A percentile compares a stretch with the other conserved stretches of the same genome.
These are phyloP conservation scores for Ciconia nigra DNA, from an alignment of 2,797 vertebrate genomes.

Conservation along the genomic window DNA sequence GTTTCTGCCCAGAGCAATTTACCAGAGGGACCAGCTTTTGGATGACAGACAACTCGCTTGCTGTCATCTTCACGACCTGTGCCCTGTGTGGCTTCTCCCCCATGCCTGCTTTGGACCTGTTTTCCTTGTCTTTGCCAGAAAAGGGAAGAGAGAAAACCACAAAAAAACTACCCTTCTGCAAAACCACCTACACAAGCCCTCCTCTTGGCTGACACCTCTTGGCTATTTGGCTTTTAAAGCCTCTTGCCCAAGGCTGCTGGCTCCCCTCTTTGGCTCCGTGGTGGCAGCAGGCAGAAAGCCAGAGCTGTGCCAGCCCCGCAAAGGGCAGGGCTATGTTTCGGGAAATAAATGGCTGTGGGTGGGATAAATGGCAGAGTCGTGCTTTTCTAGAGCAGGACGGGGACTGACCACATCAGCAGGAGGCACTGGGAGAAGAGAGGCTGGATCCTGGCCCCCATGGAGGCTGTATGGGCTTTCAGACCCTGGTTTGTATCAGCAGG, in stretches of 20 bases:
- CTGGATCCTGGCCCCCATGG: neutral
- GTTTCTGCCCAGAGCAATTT: neutral
- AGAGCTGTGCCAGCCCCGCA: neutral
- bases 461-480: neutral
- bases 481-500: neutral
- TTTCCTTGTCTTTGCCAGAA: neutral
- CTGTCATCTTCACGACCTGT: neutral
- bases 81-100: neutral
- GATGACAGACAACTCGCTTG: neutral
- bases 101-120: neutral
- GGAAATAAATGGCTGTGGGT: neutral
- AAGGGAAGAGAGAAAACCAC: neutral
- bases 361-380: neutral
- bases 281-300: neutral
- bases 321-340: neutral
- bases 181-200: neutral
- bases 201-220: neutral
- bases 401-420: neutral
- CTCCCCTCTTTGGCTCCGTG: rapidly evolving
- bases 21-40: neutral
- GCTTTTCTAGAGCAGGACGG: neutral
- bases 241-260: neutral
- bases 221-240: neutral
- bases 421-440: neutral
- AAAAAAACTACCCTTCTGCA: neutral